A percentile compares a stretch with the other conserved stretches of the same genome.
Conservation (phyloP, 2,888 invertebrate genomes). For the Fabriciana adippe region DNA sequence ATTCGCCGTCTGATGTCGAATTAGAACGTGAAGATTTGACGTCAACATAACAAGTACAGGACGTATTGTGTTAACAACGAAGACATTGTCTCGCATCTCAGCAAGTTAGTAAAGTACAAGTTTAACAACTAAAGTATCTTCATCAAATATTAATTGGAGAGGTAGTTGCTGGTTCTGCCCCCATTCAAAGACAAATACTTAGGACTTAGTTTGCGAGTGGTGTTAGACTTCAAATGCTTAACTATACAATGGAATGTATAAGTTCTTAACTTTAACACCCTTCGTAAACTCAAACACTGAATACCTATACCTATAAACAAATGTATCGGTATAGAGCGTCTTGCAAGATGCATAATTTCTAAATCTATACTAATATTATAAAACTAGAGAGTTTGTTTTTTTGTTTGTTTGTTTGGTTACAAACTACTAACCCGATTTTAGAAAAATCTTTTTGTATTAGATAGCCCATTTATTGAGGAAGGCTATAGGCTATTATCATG, state of each 20-base stretch:
- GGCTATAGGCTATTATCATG: too few relatives aligned
- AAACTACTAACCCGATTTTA: too few relatives aligned
- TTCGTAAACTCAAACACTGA: slow-evolving; percentile 17
- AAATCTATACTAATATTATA: too few relatives aligned
- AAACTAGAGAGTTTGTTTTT: too few relatives aligned
- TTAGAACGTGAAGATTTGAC: slow-evolving; percentile 2
- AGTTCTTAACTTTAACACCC: slow-evolving; percentile 24
- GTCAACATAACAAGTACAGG: slow-evolving; percentile 14
- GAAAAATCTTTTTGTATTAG: too few relatives aligned
- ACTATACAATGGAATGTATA: slow-evolving; percentile 33
- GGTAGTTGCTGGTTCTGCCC: slow-evolving; percentile 31
- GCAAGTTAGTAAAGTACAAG: slow-evolving; percentile 54
- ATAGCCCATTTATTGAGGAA: too few relatives aligned
- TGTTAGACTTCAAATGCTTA: slow-evolving; percentile 28
- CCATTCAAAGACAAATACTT: slow-evolving; percentile 38
- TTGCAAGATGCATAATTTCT: neutral
- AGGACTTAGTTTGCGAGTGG: slow-evolving; percentile 32
- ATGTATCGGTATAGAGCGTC: slow-evolving; percentile 1
- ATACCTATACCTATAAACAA: slow-evolving; percentile 3
- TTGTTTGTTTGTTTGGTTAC: too few relatives aligned
- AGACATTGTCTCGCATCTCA: slow-evolving; percentile 20
- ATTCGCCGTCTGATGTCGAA: neutral
- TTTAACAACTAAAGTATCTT: slow-evolving; percentile 59
- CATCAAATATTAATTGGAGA: slow-evolving; percentile 67
- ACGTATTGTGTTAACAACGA: slow-evolving; percentile 17